These are phyloP conservation scores for Chloroceryle inda DNA, from an alignment of 2,797 vertebrate species.

Conservation along the genomic window DNA sequence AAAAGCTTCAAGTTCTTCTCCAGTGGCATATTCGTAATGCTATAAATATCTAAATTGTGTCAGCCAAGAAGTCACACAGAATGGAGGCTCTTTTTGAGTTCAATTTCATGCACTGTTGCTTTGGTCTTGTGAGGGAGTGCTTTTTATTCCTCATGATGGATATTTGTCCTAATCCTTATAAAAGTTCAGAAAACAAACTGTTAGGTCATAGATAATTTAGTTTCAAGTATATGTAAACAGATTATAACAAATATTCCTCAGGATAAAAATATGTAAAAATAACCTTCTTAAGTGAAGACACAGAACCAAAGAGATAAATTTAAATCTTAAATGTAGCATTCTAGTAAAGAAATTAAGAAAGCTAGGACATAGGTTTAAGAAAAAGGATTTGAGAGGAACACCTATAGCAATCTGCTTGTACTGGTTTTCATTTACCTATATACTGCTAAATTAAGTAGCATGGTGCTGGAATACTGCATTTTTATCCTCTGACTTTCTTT, in stretches of 20 bases:
- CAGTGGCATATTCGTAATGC: conserved; percentile 85
- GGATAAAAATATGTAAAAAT: background rate
- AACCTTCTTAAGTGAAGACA: background rate
- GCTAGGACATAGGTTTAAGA: background rate
- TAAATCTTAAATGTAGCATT: background rate
- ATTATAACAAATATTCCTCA: background rate
- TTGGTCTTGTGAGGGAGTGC: conserved; percentile 78
- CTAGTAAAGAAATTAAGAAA: conserved; percentile 15
- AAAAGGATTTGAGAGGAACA: background rate
- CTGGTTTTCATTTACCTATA: background rate
- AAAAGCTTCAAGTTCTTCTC: conserved; percentile 85
- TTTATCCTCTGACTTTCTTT: background rate
- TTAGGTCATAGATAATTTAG: conserved; percentile 45
- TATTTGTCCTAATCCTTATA: conserved; percentile 58
- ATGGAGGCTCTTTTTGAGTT: conserved; percentile 84
- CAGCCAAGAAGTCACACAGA: conserved; percentile 84
- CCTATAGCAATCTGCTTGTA: background rate
- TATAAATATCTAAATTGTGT: conserved; percentile 89
- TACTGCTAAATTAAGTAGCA: background rate
- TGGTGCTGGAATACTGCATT: background rate
- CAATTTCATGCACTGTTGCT: conserved; percentile 87
- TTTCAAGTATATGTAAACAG: conserved; percentile 1
- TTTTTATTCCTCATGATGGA: conserved; percentile 74
- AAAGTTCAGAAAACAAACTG: conserved; percentile 76
- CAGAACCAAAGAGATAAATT: conserved; percentile 1